Conservation (phyloP, 2,888 invertebrate genomes). For the Ditula angustiorana region DNA sequence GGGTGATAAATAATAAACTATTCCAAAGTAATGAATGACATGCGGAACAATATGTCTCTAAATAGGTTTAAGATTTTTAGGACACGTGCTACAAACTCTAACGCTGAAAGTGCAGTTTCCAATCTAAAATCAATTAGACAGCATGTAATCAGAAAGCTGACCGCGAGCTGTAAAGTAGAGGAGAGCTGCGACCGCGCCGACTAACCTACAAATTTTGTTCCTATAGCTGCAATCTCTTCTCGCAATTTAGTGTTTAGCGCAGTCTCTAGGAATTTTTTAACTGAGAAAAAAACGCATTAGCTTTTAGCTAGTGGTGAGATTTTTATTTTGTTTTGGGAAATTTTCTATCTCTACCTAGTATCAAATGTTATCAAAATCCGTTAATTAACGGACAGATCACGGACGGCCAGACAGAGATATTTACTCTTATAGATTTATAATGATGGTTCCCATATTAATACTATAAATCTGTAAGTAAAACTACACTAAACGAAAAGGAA, state of each 20-base stretch:
- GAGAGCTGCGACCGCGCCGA: slow-evolving; percentile 20
- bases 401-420: neutral
- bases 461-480: too few species aligned
- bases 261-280: neutral
- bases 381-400: neutral
- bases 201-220: slow-evolving; percentile 26
- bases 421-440: neutral
- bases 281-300: neutral
- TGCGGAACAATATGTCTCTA: too few species aligned
- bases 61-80: neutral
- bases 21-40: too few species aligned
- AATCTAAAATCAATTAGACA: slow-evolving; percentile 37
- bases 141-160: slow-evolving; percentile 39
- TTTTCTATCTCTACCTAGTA: too few species aligned
- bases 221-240: neutral
- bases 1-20: too few species aligned
- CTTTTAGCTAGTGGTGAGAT: neutral
- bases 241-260: neutral
- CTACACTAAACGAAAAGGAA: too few species aligned
- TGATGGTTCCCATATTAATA: too few species aligned
- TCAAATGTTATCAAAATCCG: neutral
- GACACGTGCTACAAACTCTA: slow-evolving; percentile 7
- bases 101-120: slow-evolving; percentile 2
- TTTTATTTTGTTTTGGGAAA: too few species aligned
- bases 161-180: slow-evolving; percentile 32